phyloP scores from a whole-genome alignment of 2,888 invertebrate genomes.

The Stomorhina lunata region DNA sequence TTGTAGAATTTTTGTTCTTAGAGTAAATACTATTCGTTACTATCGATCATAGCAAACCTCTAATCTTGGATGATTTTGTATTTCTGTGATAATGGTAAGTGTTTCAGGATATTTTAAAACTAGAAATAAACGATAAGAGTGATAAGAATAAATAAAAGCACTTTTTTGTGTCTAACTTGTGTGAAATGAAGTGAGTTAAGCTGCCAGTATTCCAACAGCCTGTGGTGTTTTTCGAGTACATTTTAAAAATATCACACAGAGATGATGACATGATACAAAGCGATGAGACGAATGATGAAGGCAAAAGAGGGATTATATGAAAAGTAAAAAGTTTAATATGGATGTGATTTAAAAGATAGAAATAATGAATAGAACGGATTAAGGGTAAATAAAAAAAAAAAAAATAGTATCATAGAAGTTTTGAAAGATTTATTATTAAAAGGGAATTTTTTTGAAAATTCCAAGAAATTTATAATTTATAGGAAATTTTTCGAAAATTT shows the following conservation, averaged over 20 bases:
- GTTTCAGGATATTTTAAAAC: slow-evolving; percentile 12
- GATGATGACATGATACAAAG: slow-evolving; percentile 37
- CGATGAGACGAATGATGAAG: slow-evolving; percentile 24
- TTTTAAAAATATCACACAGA: slow-evolving; percentile 50
- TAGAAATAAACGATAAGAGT: neutral
- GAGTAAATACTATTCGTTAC: neutral
- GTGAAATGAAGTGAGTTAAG: slow-evolving; percentile 49
- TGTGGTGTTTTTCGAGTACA: slow-evolving; percentile 51
- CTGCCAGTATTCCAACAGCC: slow-evolving; percentile 50
- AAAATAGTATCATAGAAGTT: too few relatives aligned
- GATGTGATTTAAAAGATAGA: neutral
- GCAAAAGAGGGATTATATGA: slow-evolving; percentile 16
- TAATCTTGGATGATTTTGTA: neutral
- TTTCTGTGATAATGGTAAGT: neutral
- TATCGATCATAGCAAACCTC: neutral
- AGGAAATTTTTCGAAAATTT: too few relatives aligned
- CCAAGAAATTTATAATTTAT: too few relatives aligned
- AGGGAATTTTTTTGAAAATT: too few relatives aligned
- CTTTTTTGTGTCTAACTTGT: slow-evolving; percentile 32
- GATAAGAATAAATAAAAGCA: slow-evolving; percentile 12
- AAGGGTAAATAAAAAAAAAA: too few relatives aligned
- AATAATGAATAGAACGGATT: neutral
- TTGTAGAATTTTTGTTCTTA: neutral
- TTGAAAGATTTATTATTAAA: too few relatives aligned
- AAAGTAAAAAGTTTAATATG: neutral